phyloP scores from a whole-genome alignment of 2,797 vertebrate genomes.

The Crenichthys baileyi region DNA sequence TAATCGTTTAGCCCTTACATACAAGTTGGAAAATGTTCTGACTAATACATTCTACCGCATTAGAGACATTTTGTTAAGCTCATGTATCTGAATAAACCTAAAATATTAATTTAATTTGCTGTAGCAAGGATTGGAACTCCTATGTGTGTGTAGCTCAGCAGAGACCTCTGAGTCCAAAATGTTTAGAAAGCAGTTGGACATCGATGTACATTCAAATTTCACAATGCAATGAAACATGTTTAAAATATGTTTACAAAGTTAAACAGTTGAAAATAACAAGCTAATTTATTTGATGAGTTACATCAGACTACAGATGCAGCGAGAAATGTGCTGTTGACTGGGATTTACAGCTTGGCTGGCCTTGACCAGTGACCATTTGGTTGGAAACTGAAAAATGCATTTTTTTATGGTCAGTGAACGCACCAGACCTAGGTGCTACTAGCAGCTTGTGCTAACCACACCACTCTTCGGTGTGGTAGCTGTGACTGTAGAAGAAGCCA shows the following conservation, averaged over 20 bases:
- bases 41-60: conserved; percentile 1
- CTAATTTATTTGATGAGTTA: too few species aligned
- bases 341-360: too few species aligned
- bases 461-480: background rate
- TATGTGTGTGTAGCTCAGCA: too few species aligned
- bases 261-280: too few species aligned
- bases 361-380: background rate
- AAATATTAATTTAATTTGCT: background rate
- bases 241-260: too few species aligned
- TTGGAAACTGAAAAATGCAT: background rate
- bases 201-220: background rate
- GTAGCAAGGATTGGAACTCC: background rate
- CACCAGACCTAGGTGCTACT: background rate
- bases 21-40: conserved; percentile 11
- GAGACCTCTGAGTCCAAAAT: background rate
- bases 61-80: background rate
- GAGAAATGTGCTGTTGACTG: too few species aligned
- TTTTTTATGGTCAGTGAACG: background rate
- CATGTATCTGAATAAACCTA: background rate
- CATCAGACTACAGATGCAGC: too few species aligned
- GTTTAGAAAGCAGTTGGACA: background rate
- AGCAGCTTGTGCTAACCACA: background rate
- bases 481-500: background rate
- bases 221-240: background rate
- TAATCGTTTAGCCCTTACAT: conserved; percentile 30